Evolutionary conservation across 2,113 vertebrate species (phyloP).

Genomic region (Chlorodrepanis virens): DNA sequence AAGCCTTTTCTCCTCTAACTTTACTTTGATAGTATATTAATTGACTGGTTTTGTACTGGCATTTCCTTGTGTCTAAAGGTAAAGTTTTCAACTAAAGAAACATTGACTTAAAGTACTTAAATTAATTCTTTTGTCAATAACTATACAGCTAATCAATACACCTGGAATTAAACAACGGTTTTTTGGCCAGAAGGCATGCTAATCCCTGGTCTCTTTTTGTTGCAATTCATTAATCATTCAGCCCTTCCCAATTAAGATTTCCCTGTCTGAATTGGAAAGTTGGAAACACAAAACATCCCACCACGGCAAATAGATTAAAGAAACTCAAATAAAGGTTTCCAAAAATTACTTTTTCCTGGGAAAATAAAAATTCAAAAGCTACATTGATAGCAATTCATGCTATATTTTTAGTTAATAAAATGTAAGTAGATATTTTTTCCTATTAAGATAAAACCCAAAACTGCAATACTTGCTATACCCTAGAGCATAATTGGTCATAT

Average conservation of each 20-base stretch:
- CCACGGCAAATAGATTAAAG: background rate
- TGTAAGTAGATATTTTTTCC: slow-evolving; percentile 52
- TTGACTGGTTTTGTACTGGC: slow-evolving; percentile 34
- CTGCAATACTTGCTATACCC: slow-evolving; percentile 23
- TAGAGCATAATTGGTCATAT: slow-evolving; percentile 39
- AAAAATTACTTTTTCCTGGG: background rate
- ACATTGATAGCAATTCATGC: background rate
- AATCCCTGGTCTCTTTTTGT: slow-evolving; percentile 68
- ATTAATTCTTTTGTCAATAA: slow-evolving; percentile 84
- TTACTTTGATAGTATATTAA: slow-evolving; percentile 54
- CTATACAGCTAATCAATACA: slow-evolving; percentile 84
- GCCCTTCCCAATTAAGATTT: slow-evolving; percentile 12
- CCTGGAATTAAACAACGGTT: slow-evolving; percentile 73
- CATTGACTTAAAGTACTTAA: slow-evolving; percentile 80
- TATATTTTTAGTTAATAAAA: slow-evolving; percentile 59
- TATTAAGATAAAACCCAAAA: slow-evolving; percentile 62
- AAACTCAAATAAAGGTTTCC: background rate
- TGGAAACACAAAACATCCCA: background rate
- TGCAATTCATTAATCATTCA: slow-evolving; percentile 69
- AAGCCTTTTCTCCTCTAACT: background rate
- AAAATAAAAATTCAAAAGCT: slow-evolving; percentile 33
- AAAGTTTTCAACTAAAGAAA: slow-evolving; percentile 64
- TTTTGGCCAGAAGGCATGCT: slow-evolving; percentile 73
- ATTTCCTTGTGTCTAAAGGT: slow-evolving; percentile 69
- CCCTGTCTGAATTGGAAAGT: background rate